Conservation (phyloP, 2,113 vertebrate species). For the Gopherus evgoodei region DNA sequence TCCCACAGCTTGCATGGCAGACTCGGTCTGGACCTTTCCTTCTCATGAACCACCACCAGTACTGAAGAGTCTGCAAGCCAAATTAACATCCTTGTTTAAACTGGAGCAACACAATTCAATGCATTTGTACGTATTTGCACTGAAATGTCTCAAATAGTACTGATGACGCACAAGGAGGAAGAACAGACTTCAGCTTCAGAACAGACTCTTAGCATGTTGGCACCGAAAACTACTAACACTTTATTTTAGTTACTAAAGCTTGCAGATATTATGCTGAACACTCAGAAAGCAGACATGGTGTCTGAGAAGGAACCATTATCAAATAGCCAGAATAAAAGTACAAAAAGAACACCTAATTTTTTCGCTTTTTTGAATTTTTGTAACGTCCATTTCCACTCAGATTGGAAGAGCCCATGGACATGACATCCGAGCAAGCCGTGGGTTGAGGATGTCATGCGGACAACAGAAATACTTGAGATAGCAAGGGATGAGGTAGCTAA, state of each 20-base stretch:
- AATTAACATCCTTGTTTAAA: background rate
- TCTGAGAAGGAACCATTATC: background rate
- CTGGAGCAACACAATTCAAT: fast-evolving
- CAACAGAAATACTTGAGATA: background rate
- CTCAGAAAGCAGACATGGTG: background rate
- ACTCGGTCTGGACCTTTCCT: background rate
- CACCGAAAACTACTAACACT: fast-evolving
- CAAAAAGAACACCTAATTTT: background rate
- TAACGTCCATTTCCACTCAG: background rate
- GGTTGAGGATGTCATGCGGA: background rate
- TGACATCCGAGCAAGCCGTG: background rate
- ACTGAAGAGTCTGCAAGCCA: background rate
- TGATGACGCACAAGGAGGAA: background rate
- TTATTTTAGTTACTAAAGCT: background rate
- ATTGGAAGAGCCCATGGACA: background rate
- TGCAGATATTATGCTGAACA: background rate
- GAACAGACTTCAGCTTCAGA: background rate
- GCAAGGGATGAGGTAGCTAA: background rate
- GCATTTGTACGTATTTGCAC: background rate
- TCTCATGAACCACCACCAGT: background rate
- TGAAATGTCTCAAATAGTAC: background rate
- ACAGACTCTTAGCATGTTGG: background rate
- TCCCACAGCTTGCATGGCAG: background rate
- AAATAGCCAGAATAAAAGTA: background rate
- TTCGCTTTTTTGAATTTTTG: background rate